phyloP scores from a whole-genome alignment of 1,140 invertebrate genomes.

The Kradibia gibbosae region DNA sequence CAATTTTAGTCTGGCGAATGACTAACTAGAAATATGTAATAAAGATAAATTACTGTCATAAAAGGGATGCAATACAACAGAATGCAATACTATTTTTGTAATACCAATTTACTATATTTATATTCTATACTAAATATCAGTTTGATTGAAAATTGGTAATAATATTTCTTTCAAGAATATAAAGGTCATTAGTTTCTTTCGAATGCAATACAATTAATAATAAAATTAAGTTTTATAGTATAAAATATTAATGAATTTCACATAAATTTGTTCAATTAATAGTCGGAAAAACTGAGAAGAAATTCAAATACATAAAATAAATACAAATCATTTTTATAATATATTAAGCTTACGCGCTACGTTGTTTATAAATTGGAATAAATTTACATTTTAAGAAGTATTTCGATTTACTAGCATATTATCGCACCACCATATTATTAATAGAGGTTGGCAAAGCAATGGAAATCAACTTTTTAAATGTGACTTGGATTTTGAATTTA shows the following conservation, averaged over 20 bases:
- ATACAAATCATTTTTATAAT: background rate
- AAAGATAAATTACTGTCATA: background rate
- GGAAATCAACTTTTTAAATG: background rate
- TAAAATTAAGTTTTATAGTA: no score
- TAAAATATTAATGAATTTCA: background rate
- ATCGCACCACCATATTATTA: background rate
- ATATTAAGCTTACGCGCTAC: background rate
- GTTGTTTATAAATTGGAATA: background rate
- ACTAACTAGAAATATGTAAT: background rate
- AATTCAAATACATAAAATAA: background rate
- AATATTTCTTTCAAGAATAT: no score
- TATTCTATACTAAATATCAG: no score
- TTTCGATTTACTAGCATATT: background rate
- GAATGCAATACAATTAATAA: no score
- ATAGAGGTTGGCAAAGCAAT: background rate
- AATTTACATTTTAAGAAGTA: background rate
- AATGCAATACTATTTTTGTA: no score
- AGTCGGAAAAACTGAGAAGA: background rate
- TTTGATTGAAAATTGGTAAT: no score
- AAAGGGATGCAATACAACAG: no score
- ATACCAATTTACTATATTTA: no score
- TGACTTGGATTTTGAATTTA: no score
- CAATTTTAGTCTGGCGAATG: background rate
- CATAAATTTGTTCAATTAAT: background rate
- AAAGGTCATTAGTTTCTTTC: no score